Conservation (phyloP, 2,888 invertebrate genomes). For the Polydrusus tereticollis region DNA sequence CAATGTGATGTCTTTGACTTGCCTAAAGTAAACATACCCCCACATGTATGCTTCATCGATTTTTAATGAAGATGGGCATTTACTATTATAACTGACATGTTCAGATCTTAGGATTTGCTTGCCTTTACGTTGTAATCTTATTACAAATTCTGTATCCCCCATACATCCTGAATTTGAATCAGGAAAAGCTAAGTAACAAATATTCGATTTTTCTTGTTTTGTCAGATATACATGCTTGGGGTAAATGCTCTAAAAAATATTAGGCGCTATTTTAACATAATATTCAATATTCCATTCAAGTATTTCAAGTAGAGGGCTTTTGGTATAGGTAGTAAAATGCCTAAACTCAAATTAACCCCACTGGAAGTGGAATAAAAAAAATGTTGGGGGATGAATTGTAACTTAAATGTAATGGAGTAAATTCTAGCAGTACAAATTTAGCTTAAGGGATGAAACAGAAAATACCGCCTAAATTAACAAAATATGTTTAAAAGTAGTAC, state of each 20-base stretch:
- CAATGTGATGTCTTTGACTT: conserved; percentile 91
- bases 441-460: neutral
- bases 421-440: neutral
- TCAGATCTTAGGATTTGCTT: conserved; percentile 69
- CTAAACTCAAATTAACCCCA: no score
- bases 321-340: no score
- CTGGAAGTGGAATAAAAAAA: no score
- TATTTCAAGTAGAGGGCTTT: no score
- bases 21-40: conserved; percentile 99
- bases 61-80: conserved; percentile 81
- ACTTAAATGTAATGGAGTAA: no score
- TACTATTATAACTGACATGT: conserved; percentile 80
- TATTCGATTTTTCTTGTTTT: conserved; percentile 91
- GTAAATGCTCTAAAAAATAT: conserved; percentile 77
- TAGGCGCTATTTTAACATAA: neutral
- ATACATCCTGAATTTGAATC: conserved; percentile 99
- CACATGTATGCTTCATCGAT: conserved; percentile 91
- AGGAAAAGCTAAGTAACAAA: conserved; percentile 98
- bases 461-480: conserved; percentile 30
- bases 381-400: no score
- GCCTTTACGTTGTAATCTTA: conserved; percentile 83
- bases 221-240: conserved; percentile 83
- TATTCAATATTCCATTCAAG: no score
- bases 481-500: conserved; percentile 68
- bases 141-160: conserved; percentile 98